These are phyloP conservation scores for Drosophila birchii DNA, from an alignment of 2,888 invertebrate genomes.

Conservation along the genomic window DNA sequence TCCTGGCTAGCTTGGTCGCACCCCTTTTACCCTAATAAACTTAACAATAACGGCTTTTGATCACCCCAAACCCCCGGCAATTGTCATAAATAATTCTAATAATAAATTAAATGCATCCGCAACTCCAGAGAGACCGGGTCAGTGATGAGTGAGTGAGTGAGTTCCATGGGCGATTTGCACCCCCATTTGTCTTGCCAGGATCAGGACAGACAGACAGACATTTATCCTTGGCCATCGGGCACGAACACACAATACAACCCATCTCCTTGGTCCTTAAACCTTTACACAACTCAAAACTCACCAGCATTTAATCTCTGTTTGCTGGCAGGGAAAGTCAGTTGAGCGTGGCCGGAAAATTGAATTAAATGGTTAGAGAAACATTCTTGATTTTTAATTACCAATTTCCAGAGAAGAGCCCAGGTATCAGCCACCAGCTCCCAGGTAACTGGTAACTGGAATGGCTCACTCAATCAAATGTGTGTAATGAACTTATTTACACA, in stretches of 20 bases:
- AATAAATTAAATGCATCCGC: slow-evolving; percentile 85
- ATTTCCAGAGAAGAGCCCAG: slow-evolving; percentile 56
- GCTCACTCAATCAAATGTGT: slow-evolving; percentile 68
- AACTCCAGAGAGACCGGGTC: slow-evolving; percentile 56
- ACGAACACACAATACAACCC: slow-evolving; percentile 42
- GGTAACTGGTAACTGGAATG: background rate
- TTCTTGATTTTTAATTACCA: slow-evolving; percentile 64
- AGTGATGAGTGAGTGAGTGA: slow-evolving; percentile 56
- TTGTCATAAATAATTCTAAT: slow-evolving; percentile 84
- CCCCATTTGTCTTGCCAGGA: slow-evolving; percentile 76
- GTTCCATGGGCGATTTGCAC: slow-evolving; percentile 73
- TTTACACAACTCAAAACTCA: slow-evolving; percentile 26
- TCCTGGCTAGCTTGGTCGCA: slow-evolving; percentile 44
- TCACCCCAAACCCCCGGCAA: slow-evolving; percentile 64
- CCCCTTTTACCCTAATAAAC: slow-evolving; percentile 72
- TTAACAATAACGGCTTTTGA: slow-evolving; percentile 78
- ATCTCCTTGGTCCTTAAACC: slow-evolving; percentile 26
- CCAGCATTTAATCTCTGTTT: slow-evolving; percentile 61
- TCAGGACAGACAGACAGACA: slow-evolving; percentile 61
- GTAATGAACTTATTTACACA: slow-evolving; percentile 76
- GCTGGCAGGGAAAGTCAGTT: slow-evolving; percentile 45
- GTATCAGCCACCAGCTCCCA: slow-evolving; percentile 12
- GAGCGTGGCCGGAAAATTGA: slow-evolving; percentile 64
- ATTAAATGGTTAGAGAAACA: slow-evolving; percentile 59
- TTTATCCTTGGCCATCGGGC: slow-evolving; percentile 78